These are phyloP conservation scores for Tragelaphus imberbis DNA, from an alignment of 2,113 vertebrate species.

Conservation along the genomic window DNA sequence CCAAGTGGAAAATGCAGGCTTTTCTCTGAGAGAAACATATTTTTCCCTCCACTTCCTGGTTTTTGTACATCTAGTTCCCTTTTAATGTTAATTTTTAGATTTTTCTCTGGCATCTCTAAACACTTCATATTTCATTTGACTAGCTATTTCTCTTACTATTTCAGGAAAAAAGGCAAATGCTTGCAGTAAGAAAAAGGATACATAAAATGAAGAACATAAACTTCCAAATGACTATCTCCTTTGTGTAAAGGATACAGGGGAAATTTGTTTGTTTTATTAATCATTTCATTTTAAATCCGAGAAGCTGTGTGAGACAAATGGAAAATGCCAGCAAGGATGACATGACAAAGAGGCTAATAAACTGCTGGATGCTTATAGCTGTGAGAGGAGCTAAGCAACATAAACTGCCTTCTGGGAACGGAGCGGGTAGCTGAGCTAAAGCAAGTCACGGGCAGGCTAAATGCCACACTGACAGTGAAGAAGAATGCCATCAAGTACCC, in stretches of 20 bases:
- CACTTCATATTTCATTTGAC: neutral
- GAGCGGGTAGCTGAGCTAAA: neutral
- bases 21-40: neutral
- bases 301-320: slow-evolving; percentile 32
- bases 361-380: neutral
- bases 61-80: neutral
- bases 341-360: slow-evolving; percentile 59
- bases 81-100: neutral
- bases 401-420: neutral
- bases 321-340: neutral
- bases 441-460: neutral
- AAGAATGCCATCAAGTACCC: neutral
- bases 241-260: slow-evolving; percentile 20
- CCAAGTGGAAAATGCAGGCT: neutral
- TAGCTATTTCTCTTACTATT: slow-evolving; percentile 29
- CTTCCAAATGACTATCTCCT: slow-evolving; percentile 25
- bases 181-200: neutral
- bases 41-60: neutral
- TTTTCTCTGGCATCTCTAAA: slow-evolving; percentile 36
- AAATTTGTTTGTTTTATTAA: slow-evolving; percentile 68
- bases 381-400: neutral
- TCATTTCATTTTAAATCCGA: slow-evolving; percentile 55
- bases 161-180: slow-evolving; percentile 24
- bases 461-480: neutral
- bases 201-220: neutral